Evolutionary conservation across 2,888 invertebrate genomes (phyloP).

Genomic region (Cheilosia urbana): DNA sequence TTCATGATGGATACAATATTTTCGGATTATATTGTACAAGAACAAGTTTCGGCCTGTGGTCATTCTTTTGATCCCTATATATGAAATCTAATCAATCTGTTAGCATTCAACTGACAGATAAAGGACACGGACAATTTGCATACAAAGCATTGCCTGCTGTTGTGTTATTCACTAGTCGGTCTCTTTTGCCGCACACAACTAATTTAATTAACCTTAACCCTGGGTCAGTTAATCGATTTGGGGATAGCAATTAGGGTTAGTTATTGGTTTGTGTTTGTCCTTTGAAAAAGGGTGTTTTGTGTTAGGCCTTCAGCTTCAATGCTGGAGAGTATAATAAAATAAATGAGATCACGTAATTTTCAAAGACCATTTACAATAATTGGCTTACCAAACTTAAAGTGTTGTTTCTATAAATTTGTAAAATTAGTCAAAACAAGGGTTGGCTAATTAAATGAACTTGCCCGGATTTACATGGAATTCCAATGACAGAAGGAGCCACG

Average conservation of each 20-base stretch:
- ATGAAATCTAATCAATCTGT: constrained; percentile 44
- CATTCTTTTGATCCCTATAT: constrained; percentile 7
- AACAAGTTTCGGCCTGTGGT: not conserved
- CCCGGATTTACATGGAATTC: constrained; percentile 14
- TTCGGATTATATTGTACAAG: constrained; percentile 6
- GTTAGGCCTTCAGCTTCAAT: not conserved
- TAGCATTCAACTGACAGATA: constrained; percentile 35
- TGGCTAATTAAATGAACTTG: constrained; percentile 32
- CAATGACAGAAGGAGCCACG: constrained; percentile 15
- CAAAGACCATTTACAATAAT: constrained; percentile 49
- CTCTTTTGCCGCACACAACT: constrained; percentile 42
- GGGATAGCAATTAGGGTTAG: constrained; percentile 49
- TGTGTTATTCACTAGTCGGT: constrained; percentile 6
- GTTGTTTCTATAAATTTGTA: constrained; percentile 44
- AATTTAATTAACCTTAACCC: constrained; percentile 63
- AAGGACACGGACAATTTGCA: constrained; percentile 47
- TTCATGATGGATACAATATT: constrained; percentile 5
- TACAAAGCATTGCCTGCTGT: constrained; percentile 8
- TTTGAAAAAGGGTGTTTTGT: constrained; percentile 7
- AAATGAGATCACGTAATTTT: constrained; percentile 58
- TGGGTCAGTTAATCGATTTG: constrained; percentile 61
- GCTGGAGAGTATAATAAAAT: constrained; percentile 2
- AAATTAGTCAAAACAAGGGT: constrained; percentile 48
- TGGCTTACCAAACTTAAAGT: constrained; percentile 39
- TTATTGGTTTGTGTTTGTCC: constrained; percentile 28